Evolutionary conservation across 2,888 invertebrate species (phyloP), one percentile per base, ranked within the genome.

Genomic region (Hydrotaea cyrtoneurina): DNA sequence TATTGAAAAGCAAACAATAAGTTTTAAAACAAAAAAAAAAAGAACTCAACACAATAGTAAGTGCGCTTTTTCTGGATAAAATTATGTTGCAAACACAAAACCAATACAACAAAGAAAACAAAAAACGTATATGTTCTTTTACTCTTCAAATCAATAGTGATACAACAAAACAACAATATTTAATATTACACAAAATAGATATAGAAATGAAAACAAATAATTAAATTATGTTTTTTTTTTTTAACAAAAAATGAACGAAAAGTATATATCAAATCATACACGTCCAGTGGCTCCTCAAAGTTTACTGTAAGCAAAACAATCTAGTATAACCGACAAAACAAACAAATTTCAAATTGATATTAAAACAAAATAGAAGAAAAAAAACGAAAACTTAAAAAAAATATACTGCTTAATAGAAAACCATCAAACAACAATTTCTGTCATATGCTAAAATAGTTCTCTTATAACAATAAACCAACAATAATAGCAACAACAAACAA

Each of bases 261-360:
- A 59, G 21, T 11, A 55, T 55, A 26, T 46, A 46, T 23, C 23
- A 69, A 46, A 69, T 69, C 69, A 91, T 89, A 89, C 90, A 89
- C 90, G 88, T 91, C 92, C 92, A 92, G 91, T 90, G 80, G 90
- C 91, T 90, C 90, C 90, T 90, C 91, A 83, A 86, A 86, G 81
- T 80, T 80, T 79, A 83, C 80, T 86, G 80, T 84, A 86, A 86
- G 75, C 82, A 82, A 69, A 80, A 77, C 66, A 46, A 26, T 62
- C 17, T 39, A 39, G 39, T 8, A 21, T 55, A 55, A 21, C 59
- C 53, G 31, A 50, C 7, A 50, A 73, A 26, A 71, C 21, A 31
- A 26, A 46, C 17, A 57, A 59, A 75, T 46, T n/a, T 23, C 23
- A 72, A 50, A 72, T 17, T 15, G 23, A 31, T 53, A 31, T 50